Conservation (phyloP, 2,797 vertebrate species). For the Thripadectes ignobilis region DNA sequence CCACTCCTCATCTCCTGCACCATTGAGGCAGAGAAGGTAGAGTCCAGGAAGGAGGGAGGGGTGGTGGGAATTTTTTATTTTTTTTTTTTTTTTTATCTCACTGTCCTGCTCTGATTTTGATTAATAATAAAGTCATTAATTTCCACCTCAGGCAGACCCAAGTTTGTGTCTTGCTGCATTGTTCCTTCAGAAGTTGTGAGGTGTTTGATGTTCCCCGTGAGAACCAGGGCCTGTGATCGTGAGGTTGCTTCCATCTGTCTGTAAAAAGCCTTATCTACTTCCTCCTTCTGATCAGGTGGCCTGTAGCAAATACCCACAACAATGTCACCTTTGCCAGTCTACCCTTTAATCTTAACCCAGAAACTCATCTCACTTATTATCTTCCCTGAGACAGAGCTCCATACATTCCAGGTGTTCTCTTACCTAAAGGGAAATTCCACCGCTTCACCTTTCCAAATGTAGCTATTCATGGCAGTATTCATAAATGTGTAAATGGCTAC, state of each 20-base stretch:
- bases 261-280: background rate
- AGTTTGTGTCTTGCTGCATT: background rate
- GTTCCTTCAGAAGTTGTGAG: background rate
- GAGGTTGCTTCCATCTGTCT: background rate
- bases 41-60: background rate
- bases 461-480: background rate
- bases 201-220: background rate
- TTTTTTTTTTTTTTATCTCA: background rate
- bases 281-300: too few relatives aligned
- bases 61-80: background rate
- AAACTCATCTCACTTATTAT: background rate
- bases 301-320: background rate
- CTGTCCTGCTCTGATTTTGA: background rate
- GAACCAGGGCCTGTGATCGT: background rate
- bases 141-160: background rate
- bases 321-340: background rate
- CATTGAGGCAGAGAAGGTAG: background rate
- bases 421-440: too few relatives aligned
- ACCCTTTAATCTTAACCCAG: background rate
- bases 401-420: background rate
- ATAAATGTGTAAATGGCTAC: background rate
- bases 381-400: background rate
- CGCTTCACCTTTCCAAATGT: background rate
- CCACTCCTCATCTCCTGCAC: background rate
- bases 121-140: background rate